phyloP scores from a whole-genome alignment of 2,797 vertebrate species.

The Echeneis naucrates region DNA sequence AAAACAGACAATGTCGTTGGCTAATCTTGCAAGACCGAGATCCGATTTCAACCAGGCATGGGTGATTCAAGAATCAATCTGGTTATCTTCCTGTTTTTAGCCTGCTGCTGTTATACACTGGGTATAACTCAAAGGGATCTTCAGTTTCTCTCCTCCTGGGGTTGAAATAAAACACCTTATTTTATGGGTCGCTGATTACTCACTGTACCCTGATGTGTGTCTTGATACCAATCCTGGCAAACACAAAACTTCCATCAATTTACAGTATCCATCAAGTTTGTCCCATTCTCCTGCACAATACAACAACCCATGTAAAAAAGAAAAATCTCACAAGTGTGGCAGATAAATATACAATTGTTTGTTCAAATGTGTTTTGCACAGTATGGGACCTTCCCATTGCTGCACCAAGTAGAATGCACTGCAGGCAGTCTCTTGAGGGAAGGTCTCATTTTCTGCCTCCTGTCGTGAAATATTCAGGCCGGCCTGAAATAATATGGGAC shows the following conservation, averaged over 20 bases:
- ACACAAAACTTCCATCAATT: constrained; percentile 71
- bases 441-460: constrained; percentile 89
- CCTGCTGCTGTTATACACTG: constrained; percentile 60
- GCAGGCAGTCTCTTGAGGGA: constrained; percentile 89
- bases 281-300: constrained; percentile 55
- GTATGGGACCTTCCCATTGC: constrained; percentile 85
- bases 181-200: constrained; percentile 81
- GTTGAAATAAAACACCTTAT: constrained; percentile 82
- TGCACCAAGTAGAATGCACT: constrained; percentile 85
- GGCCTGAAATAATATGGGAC: constrained; percentile 88
- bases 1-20: constrained; percentile 58
- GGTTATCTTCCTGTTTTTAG: constrained; percentile 76
- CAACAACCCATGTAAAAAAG: constrained; percentile 54
- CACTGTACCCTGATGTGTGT: constrained; percentile 72
- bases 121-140: constrained; percentile 71
- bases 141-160: constrained; percentile 69
- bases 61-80: constrained; percentile 76
- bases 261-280: constrained; percentile 66
- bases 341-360: constrained; percentile 89
- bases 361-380: constrained; percentile 88
- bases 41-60: constrained; percentile 71
- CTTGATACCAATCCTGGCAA: constrained; percentile 71
- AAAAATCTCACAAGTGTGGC: constrained; percentile 80
- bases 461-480: constrained; percentile 87
- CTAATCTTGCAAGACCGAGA: constrained; percentile 74